These are phyloP conservation scores for Catharus ustulatus DNA, from an alignment of 2,797 vertebrate genomes.

Conservation along the genomic window DNA sequence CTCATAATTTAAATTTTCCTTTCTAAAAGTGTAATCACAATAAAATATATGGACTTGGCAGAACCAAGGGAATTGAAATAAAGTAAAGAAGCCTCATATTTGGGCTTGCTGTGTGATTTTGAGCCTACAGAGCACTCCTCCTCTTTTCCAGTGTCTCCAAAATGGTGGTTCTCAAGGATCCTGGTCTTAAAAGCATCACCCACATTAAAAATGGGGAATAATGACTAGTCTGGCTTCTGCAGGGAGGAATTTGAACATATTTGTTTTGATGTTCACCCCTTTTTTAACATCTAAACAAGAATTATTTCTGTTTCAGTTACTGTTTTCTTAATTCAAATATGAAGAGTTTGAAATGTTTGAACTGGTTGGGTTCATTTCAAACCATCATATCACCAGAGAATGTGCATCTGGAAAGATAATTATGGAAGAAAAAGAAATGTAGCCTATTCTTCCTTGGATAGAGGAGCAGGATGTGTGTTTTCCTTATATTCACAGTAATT, in stretches of 20 bases:
- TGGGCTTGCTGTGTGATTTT: not conserved
- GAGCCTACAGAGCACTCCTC: not conserved
- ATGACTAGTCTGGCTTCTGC: not conserved
- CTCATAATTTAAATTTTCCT: not conserved
- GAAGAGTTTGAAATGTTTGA: not conserved
- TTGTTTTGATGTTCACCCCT: not conserved
- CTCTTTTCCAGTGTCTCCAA: not conserved
- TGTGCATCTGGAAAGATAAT: slow-evolving; percentile 9
- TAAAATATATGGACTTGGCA: not conserved
- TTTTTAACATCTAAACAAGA: not conserved
- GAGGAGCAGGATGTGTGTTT: not conserved
- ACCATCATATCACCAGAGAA: not conserved
- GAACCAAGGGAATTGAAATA: not conserved
- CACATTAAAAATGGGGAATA: accelerated
- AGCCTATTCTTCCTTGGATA: not conserved
- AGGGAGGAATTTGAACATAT: not conserved
- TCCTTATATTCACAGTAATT: not conserved
- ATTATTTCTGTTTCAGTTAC: not conserved
- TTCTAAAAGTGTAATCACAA: not conserved
- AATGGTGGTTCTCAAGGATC: not conserved
- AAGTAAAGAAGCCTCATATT: not conserved
- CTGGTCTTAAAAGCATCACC: not conserved
- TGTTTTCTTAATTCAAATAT: not conserved
- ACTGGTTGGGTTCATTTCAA: not conserved
- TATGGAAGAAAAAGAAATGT: not conserved